phyloP scores from a whole-genome alignment of 2,113 vertebrate species.

The Dryoscopus gambensis region DNA sequence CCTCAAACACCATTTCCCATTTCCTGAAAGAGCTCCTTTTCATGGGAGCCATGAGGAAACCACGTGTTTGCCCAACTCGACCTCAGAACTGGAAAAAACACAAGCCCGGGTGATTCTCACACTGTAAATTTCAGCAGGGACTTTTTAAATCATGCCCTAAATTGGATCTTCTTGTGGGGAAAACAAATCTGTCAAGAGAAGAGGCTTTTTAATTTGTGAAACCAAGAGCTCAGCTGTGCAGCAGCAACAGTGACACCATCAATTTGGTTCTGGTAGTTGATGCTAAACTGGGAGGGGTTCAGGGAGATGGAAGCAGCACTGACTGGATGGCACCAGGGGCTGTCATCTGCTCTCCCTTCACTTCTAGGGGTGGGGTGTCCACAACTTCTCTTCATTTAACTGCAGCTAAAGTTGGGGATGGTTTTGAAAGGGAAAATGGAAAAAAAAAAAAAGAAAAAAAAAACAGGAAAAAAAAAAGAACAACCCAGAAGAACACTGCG shows the following conservation, averaged over 20 bases:
- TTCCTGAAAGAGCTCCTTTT: background rate
- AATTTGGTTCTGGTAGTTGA: background rate
- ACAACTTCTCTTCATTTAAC: background rate
- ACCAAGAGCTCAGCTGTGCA: background rate
- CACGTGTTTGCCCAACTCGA: background rate
- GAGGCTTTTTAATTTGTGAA: background rate
- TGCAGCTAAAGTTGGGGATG: background rate
- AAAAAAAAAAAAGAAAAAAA: background rate
- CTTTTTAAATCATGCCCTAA: background rate
- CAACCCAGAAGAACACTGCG: background rate
- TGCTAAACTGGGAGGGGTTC: background rate
- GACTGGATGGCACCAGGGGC: background rate
- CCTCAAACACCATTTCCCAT: background rate
- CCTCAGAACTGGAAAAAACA: background rate
- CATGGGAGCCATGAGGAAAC: background rate
- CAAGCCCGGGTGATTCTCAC: background rate
- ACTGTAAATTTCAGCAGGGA: background rate
- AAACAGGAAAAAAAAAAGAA: background rate
- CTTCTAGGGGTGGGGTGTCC: background rate
- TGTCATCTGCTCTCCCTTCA: background rate
- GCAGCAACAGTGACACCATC: background rate
- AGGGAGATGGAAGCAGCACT: background rate
- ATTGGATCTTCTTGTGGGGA: conserved; percentile 12
- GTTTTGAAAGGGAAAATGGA: background rate
- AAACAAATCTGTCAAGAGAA: conserved; percentile 11